These are phyloP conservation scores for Myotis davidii DNA, from an alignment of 2,113 vertebrate species.

Conservation along the genomic window DNA sequence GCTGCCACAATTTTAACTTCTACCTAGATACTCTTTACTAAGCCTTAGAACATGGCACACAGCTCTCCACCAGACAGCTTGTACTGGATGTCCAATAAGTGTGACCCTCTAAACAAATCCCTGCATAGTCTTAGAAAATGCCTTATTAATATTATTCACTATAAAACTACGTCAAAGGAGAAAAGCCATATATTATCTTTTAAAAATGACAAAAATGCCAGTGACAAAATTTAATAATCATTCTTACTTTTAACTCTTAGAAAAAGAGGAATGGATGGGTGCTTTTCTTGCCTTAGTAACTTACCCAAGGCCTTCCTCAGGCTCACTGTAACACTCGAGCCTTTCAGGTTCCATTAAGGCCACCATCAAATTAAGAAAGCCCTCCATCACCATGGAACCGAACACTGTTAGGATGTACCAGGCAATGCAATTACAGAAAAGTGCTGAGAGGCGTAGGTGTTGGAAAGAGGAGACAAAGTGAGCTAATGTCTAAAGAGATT, in stretches of 20 bases:
- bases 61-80: background rate
- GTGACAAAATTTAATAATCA: constrained; percentile 6
- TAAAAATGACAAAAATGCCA: constrained; percentile 38
- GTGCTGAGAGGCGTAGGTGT: background rate
- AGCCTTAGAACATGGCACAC: background rate
- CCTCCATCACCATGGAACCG: background rate
- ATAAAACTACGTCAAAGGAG: constrained; percentile 64
- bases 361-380: background rate
- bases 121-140: constrained; percentile 53
- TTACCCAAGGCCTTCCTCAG: background rate
- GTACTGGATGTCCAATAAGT: background rate
- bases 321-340: background rate
- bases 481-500: background rate
- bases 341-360: constrained; percentile 17
- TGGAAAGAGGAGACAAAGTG: background rate
- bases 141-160: constrained; percentile 33
- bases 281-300: constrained; percentile 11
- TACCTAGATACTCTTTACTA: background rate
- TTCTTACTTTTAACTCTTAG: constrained; percentile 25
- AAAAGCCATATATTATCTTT: constrained; percentile 49
- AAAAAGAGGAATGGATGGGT: constrained; percentile 6
- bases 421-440: background rate
- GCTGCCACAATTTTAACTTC: background rate
- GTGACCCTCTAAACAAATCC: constrained; percentile 38
- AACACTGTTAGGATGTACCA: background rate